Conservation (phyloP, 2,113 vertebrate species). For the Cyprinus carpio region DNA sequence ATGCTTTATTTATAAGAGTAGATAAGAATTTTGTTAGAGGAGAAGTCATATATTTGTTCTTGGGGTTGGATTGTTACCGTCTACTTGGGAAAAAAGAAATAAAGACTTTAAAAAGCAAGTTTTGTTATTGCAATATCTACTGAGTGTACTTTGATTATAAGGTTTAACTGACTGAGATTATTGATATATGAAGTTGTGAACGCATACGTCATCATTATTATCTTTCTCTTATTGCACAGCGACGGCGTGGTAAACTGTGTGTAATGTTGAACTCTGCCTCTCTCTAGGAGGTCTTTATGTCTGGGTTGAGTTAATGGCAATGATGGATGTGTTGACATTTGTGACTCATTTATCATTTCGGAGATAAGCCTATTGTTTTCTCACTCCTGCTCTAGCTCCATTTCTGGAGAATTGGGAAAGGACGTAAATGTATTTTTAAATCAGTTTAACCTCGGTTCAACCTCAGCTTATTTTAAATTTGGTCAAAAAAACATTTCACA, state of each 20-base stretch:
- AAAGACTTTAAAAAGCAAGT: slow-evolving; percentile 37
- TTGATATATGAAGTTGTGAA: not conserved
- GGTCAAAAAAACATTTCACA: not conserved
- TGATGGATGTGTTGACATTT: slow-evolving; percentile 38
- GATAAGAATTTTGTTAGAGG: slow-evolving; percentile 29
- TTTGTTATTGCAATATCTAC: not conserved
- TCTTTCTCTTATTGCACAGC: not conserved
- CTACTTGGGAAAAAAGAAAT: slow-evolving; percentile 45
- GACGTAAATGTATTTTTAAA: not conserved
- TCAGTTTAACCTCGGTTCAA: not conserved
- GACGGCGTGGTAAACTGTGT: slow-evolving; percentile 8
- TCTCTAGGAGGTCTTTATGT: slow-evolving; percentile 19
- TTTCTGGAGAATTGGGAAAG: not conserved
- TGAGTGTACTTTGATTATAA: not conserved
- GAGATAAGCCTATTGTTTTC: slow-evolving; percentile 16
- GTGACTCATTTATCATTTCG: slow-evolving; percentile 35
- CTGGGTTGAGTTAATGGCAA: not conserved
- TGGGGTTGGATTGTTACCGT: slow-evolving; percentile 56
- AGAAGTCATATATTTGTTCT: slow-evolving; percentile 46
- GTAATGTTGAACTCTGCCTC: slow-evolving; percentile 9
- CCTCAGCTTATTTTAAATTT: not conserved
- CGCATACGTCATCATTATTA: not conserved
- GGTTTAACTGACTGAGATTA: not conserved
- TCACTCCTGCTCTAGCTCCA: not conserved
- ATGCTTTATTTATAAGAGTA: slow-evolving; percentile 42